Evolutionary conservation across 2,113 vertebrate species (phyloP).

Genomic region (Todiramphus saurophagus): DNA sequence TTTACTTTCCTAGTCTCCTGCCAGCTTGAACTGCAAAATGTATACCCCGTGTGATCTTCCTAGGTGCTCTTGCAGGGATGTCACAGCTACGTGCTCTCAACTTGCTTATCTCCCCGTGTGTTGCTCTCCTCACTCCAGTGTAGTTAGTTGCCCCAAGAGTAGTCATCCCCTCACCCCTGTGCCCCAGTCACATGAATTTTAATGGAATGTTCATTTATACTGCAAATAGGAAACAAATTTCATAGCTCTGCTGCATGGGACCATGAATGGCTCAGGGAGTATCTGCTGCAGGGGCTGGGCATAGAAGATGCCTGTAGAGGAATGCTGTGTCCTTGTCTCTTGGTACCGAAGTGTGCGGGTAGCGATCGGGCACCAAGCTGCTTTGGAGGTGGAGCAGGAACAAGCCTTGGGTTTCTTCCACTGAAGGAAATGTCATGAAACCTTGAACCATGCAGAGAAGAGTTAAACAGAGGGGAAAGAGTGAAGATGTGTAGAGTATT

Average conservation of each 20-base stretch:
- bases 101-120: rapidly evolving
- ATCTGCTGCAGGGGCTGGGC: neutral
- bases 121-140: neutral
- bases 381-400: neutral
- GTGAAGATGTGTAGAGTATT: neutral
- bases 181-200: neutral
- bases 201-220: neutral
- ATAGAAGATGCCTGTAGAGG: neutral
- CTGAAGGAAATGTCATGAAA: neutral
- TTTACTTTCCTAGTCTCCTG: neutral
- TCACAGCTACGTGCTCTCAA: neutral
- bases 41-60: neutral
- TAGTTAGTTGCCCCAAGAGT: neutral
- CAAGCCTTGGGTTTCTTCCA: neutral
- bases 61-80: neutral
- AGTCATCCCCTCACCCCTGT: neutral
- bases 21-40: neutral
- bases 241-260: neutral
- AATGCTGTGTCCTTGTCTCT: rapidly evolving
- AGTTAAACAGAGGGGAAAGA: rapidly evolving
- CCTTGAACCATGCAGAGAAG: neutral
- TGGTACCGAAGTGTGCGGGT: neutral
- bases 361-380: neutral
- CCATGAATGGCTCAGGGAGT: neutral
- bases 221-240: neutral